phyloP scores from a whole-genome alignment of 2,113 vertebrate species.

The Myiozetetes cayanensis region DNA sequence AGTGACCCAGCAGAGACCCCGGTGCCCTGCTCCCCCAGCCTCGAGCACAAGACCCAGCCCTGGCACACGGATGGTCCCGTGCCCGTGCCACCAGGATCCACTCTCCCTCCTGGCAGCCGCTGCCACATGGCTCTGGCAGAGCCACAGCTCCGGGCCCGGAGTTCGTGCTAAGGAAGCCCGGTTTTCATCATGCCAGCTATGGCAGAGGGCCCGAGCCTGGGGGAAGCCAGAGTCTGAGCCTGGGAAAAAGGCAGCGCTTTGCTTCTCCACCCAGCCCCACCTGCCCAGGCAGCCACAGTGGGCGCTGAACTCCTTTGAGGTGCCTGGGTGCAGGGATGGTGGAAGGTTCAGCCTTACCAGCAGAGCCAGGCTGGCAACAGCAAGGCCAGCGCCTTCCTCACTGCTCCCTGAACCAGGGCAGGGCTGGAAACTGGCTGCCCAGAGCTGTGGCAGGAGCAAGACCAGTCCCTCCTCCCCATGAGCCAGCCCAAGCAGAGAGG shows the following conservation, averaged over 20 bases:
- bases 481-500: not conserved
- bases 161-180: accelerated
- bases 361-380: not conserved
- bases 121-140: not conserved
- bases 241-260: constrained; percentile 21
- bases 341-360: not conserved
- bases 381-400: not conserved
- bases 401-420: not conserved
- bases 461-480: not conserved
- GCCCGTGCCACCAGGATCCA: accelerated
- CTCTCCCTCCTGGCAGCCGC: not conserved
- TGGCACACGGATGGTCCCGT: accelerated
- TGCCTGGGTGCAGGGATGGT: accelerated
- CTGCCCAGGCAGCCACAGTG: not conserved
- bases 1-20: constrained; percentile 25
- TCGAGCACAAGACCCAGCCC: not conserved
- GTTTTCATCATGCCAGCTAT: accelerated
- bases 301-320: not conserved
- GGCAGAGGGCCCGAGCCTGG: constrained; percentile 17
- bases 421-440: not conserved
- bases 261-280: not conserved
- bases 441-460: not conserved
- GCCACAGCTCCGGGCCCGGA: not conserved
- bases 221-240: not conserved
- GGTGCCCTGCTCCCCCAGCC: not conserved